Base-by-base conservation (phyloP, 1,140 invertebrate genomes). In the Tenebrio molitor region DNA sequence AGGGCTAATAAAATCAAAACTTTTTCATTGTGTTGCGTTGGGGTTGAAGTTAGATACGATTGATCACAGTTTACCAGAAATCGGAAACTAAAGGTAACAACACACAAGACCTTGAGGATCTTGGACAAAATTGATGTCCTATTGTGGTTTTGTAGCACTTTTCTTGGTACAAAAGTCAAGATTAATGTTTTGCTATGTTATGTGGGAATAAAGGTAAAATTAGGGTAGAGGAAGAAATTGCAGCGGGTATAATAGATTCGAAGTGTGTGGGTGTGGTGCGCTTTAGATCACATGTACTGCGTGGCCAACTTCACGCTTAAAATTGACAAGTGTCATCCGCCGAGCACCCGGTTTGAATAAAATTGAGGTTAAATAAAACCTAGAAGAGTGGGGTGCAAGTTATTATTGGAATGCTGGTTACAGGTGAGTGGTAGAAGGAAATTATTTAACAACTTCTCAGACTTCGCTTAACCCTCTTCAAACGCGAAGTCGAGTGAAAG, bases 321-420 rank as follows among this genome's bases (percentile, higher is more conserved):
- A 5, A n/a, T n/a, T 39, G 36, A 39, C 36, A 39, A 2, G 7
- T 39, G 36, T 39, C 36, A 39, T 29, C 25, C 8, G 25, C n/a
- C 12, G 36, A 5, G 36, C 36, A 39, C 5, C 36, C 36, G 36
- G 36, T 12, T 39, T 12, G 36, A 12, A 12, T n/a, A 23, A 33
- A 58, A 58, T 58, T 58, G 50, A 58, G 50, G 50, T 58, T 58
- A 58, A 58, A 39, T 3, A n/a, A n/a, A n/a, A 12, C n/a, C 12
- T 12, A 1, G 42, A 58, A 58, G 50, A 58, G 50, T 58, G 29
- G 50, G 50, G 50, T 58, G 50, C 14, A 53, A 58, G 50, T 58
- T 58, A 58, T 58, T 25, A 58, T 58, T 58, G 50, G 50, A 58
- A 58, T 58, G 50, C 10, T 58, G 23, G 50, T 29, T 17, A 2